Evolutionary conservation across 2,888 invertebrate genomes (phyloP).

Genomic region (Catocala fraxini): DNA sequence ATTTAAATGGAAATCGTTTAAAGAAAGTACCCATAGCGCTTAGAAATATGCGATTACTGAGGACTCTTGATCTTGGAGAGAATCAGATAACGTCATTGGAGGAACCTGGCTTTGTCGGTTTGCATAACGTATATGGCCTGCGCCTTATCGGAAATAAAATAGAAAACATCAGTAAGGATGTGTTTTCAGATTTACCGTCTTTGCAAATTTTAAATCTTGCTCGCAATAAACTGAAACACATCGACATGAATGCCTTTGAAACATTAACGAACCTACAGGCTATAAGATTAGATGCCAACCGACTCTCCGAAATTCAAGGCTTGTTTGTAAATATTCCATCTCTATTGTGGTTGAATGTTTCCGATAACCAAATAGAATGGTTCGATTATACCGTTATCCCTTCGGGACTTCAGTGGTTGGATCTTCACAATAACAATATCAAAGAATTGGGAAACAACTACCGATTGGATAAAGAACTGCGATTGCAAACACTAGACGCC

Average conservation of each 20-base stretch:
- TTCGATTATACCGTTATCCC: conserved; percentile 96
- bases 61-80: conserved; percentile 96
- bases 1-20: conserved; percentile 95
- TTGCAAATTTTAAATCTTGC: conserved; percentile 96
- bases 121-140: conserved; percentile 95
- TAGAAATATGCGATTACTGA: conserved; percentile 94
- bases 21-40: conserved; percentile 93
- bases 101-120: conserved; percentile 93
- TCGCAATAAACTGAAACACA: conserved; percentile 92
- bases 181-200: conserved; percentile 93
- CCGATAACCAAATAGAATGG: conserved; percentile 95
- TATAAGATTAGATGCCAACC: conserved; percentile 95
- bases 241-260: conserved; percentile 94
- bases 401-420: conserved; percentile 94
- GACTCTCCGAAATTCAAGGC: conserved; percentile 93
- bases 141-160: conserved; percentile 96
- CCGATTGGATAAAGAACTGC: conserved; percentile 90
- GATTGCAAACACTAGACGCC: conserved; percentile 95
- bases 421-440: conserved; percentile 95
- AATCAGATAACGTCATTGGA: conserved; percentile 94
- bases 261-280: conserved; percentile 94
- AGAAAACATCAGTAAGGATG: conserved; percentile 93
- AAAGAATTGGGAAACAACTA: conserved; percentile 92
- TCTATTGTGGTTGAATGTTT: conserved; percentile 96
- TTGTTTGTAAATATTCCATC: conserved; percentile 94